These are phyloP conservation scores for Tanytarsus gracilentus DNA, from an alignment of 2,888 invertebrate species.

Conservation along the genomic window DNA sequence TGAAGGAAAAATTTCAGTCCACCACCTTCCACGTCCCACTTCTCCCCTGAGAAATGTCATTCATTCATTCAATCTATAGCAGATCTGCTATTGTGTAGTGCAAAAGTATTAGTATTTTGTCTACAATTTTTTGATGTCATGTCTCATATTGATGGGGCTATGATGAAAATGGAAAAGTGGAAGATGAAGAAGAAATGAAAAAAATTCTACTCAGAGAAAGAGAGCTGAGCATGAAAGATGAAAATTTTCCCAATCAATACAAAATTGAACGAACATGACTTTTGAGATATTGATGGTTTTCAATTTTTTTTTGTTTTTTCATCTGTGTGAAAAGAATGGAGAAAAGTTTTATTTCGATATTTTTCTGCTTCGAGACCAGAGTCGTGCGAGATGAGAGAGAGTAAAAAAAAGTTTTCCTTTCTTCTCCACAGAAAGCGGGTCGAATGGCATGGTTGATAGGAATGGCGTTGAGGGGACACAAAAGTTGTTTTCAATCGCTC, in stretches of 20 bases:
- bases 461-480: too few species aligned
- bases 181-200: neutral
- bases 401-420: neutral
- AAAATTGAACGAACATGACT: constrained; percentile 28
- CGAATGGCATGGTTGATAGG: too few species aligned
- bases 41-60: neutral
- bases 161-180: constrained; percentile 21
- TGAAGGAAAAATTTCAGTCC: too few species aligned
- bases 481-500: neutral
- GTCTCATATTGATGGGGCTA: constrained; percentile 26
- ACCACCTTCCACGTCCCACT: neutral
- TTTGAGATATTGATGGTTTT: constrained; percentile 28
- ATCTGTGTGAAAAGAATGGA: neutral
- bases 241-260: constrained; percentile 26
- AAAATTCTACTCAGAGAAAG: neutral
- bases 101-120: constrained; percentile 24
- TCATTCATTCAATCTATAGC: constrained; percentile 17
- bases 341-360: constrained; percentile 10
- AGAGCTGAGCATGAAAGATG: neutral
- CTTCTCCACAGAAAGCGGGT: too few species aligned
- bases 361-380: neutral
- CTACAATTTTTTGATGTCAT: constrained; percentile 23
- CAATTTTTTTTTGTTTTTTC: constrained; percentile 15
- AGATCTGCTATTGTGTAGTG: constrained; percentile 11
- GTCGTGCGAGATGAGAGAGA: neutral